A percentile compares a stretch with the other conserved stretches of the same genome.
Conservation (phyloP, 2,797 vertebrate species). For the Dicrostonyx torquatus region DNA sequence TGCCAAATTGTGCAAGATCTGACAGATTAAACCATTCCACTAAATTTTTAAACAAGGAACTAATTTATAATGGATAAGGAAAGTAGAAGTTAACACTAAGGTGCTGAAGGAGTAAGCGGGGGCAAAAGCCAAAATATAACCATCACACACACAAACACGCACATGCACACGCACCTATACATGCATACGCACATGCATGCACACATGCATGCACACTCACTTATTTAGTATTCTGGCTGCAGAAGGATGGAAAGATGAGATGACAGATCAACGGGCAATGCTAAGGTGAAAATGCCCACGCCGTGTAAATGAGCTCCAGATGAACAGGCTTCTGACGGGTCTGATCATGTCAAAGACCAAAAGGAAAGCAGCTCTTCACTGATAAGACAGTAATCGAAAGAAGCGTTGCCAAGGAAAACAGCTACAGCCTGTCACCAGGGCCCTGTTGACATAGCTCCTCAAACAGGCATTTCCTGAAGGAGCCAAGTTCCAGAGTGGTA, state of each 20-base stretch:
- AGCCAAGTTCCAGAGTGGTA: slow-evolving; percentile 1
- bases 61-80: slow-evolving; percentile 77
- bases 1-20: slow-evolving; percentile 34
- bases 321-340: neutral
- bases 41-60: slow-evolving; percentile 74
- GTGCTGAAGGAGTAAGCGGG: slow-evolving; percentile 40
- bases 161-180: fast-evolving
- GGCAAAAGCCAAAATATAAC: neutral
- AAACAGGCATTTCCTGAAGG: slow-evolving; percentile 47
- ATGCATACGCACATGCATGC: fast-evolving
- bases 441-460: neutral
- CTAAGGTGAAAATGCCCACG: neutral
- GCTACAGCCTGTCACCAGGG: neutral
- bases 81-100: slow-evolving; percentile 45
- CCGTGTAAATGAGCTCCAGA: neutral
- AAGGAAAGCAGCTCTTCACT: slow-evolving; percentile 41
- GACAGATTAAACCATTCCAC: slow-evolving; percentile 21
- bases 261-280: neutral
- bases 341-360: neutral
- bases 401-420: slow-evolving; percentile 61
- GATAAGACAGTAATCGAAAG: neutral
- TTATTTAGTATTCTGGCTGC: neutral
- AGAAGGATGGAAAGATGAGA: neutral
- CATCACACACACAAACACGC: neutral
- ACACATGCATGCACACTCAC: neutral